These are phyloP conservation scores for Pollimyrus isidori DNA, from an alignment of 2,113 vertebrate genomes.

Conservation along the genomic window DNA sequence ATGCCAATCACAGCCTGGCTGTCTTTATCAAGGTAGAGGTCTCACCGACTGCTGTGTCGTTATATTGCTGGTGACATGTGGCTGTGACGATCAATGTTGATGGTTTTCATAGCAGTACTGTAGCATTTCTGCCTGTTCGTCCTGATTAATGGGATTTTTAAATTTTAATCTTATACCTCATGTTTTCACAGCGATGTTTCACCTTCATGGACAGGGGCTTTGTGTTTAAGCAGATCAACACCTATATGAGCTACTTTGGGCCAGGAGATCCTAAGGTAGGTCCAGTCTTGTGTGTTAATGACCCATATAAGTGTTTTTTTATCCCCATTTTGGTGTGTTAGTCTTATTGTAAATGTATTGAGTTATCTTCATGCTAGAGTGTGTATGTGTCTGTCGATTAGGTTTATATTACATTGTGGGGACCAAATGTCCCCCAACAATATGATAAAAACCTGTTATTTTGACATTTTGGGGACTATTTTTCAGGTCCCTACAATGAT, in stretches of 20 bases:
- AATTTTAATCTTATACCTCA: not conserved
- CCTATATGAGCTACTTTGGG: constrained; percentile 90
- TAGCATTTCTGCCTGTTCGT: not conserved
- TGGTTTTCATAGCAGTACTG: not conserved
- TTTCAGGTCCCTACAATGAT: too few relatives aligned
- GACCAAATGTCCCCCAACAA: too few relatives aligned
- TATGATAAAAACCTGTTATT: too few relatives aligned
- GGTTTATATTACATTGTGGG: too few relatives aligned
- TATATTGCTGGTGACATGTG: not conserved
- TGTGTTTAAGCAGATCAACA: constrained; percentile 96
- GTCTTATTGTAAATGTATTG: not conserved
- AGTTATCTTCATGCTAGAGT: not conserved
- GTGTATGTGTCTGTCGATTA: not conserved
- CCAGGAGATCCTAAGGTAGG: constrained; percentile 91
- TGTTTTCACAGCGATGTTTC: constrained; percentile 76
- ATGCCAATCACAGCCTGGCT: constrained; percentile 92
- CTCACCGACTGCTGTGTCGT: not conserved
- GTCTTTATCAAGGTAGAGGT: constrained; percentile 57
- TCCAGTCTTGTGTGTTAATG: not conserved
- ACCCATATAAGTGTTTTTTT: not conserved
- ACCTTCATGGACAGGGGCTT: constrained; percentile 98
- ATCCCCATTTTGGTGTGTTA: not conserved
- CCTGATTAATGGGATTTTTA: not conserved
- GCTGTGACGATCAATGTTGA: not conserved
- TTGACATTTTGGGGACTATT: too few relatives aligned